Percentiles rank a stretch among this genome's conserved stretches.
Evolutionary conservation across 2,888 invertebrate genomes (phyloP).

Genomic region (Sturmia bella): DNA sequence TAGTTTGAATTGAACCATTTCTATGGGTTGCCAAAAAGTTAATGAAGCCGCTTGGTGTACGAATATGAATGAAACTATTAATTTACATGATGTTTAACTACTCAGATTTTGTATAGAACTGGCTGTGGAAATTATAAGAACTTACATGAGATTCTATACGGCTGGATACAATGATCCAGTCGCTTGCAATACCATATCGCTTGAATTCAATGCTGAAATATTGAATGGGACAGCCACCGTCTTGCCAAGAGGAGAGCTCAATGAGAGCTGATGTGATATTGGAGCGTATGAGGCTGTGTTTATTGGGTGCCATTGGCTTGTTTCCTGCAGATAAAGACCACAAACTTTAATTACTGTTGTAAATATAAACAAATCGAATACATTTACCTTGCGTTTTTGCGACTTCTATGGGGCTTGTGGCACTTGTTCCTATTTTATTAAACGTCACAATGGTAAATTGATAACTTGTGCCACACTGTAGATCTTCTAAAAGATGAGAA

Average conservation of each 20-base stretch:
- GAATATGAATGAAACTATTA: constrained; percentile 61
- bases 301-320: constrained; percentile 86
- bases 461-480: constrained; percentile 90
- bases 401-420: constrained; percentile 86
- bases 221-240: constrained; percentile 90
- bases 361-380: not conserved
- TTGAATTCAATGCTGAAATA: constrained; percentile 84
- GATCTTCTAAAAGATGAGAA: constrained; percentile 87
- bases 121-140: constrained; percentile 68
- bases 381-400: constrained; percentile 88
- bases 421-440: constrained; percentile 89
- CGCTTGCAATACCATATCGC: constrained; percentile 76
- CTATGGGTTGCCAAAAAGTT: constrained; percentile 60
- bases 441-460: constrained; percentile 88
- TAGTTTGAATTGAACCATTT: constrained; percentile 42
- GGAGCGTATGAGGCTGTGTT: constrained; percentile 87
- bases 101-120: constrained; percentile 22
- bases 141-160: constrained; percentile 82
- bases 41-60: constrained; percentile 62
- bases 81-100: constrained; percentile 62
- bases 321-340: constrained; percentile 74
- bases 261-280: constrained; percentile 90
- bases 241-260: constrained; percentile 90
- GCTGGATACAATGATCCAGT: constrained; percentile 83
- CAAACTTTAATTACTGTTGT: too few species aligned